Conservation (phyloP, 2,797 vertebrate genomes). For the Stomatorhinus walkeri region DNA sequence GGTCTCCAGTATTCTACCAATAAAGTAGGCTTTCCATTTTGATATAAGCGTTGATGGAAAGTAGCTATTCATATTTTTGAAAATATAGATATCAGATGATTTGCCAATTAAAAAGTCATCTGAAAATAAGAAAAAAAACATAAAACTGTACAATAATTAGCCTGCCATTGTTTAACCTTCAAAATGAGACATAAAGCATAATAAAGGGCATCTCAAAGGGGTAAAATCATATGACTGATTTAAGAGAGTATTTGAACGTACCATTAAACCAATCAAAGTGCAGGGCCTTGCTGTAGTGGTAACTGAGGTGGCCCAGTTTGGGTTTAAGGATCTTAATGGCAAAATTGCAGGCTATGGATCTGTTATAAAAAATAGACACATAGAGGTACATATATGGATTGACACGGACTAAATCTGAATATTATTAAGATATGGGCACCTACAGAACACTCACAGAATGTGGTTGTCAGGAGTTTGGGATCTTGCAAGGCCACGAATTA, state of each 20-base stretch:
- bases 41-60: conserved; percentile 64
- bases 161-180: background rate
- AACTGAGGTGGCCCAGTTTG: conserved; percentile 58
- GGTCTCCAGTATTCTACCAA: conserved; percentile 63
- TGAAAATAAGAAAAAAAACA: conserved; percentile 38
- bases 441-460: conserved; percentile 62
- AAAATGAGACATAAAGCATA: background rate
- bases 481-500: conserved; percentile 59
- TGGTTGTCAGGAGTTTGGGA: conserved; percentile 63
- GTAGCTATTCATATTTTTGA: conserved; percentile 56
- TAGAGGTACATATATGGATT: background rate
- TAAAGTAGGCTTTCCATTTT: conserved; percentile 55
- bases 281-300: conserved; percentile 61
- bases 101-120: conserved; percentile 60
- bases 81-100: conserved; percentile 55
- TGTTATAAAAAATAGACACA: conserved; percentile 36
- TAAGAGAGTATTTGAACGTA: conserved; percentile 40
- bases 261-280: conserved; percentile 62
- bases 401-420: background rate
- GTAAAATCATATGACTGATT: background rate
- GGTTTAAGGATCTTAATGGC: conserved; percentile 70
- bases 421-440: background rate
- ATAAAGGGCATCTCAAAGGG: background rate
- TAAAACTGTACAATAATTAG: background rate
- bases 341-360: conserved; percentile 68